These are phyloP conservation scores for Acanthopleura granulata DNA, from an alignment of 2,888 invertebrate genomes.

Conservation along the genomic window DNA sequence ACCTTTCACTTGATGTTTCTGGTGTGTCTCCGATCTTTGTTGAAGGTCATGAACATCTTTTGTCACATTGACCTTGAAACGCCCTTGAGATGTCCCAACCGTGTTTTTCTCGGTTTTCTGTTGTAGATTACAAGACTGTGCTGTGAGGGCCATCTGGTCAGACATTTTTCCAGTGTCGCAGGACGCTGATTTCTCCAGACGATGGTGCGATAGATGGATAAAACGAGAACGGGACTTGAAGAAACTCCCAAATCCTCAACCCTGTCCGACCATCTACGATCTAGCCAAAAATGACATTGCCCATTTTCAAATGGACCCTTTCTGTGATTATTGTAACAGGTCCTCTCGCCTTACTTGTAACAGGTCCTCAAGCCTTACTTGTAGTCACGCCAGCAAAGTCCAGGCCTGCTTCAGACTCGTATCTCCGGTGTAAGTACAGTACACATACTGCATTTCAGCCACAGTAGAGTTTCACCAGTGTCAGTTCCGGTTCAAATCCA, in stretches of 20 bases:
- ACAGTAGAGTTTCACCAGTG: too few species aligned
- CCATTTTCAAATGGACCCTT: slow-evolving; percentile 48
- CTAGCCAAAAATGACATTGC: slow-evolving; percentile 53
- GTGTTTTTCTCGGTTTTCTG: too few species aligned
- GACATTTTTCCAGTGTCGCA: slow-evolving; percentile 55
- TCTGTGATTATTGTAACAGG: slow-evolving; percentile 34
- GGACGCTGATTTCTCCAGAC: slow-evolving; percentile 29
- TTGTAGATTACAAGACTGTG: not conserved
- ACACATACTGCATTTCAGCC: too few species aligned
- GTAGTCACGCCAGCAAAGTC: not conserved
- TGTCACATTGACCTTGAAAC: too few species aligned
- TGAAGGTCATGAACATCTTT: too few species aligned
- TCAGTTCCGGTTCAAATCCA: too few species aligned
- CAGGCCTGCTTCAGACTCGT: not conserved
- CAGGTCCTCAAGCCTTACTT: not conserved
- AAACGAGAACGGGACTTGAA: slow-evolving; percentile 19
- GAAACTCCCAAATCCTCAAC: not conserved
- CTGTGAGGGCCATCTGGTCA: slow-evolving; percentile 47
- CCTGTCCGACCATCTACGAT: slow-evolving; percentile 50
- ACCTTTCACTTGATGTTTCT: too few species aligned
- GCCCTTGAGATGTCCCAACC: too few species aligned
- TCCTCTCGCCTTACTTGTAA: not conserved
- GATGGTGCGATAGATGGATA: slow-evolving; percentile 49
- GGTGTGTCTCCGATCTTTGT: too few species aligned
- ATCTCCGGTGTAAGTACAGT: not conserved